Percentiles rank a stretch among this genome's conserved stretches.
These are phyloP conservation scores for Gila orcuttii DNA, from an alignment of 2,113 vertebrate genomes.

Conservation along the genomic window DNA sequence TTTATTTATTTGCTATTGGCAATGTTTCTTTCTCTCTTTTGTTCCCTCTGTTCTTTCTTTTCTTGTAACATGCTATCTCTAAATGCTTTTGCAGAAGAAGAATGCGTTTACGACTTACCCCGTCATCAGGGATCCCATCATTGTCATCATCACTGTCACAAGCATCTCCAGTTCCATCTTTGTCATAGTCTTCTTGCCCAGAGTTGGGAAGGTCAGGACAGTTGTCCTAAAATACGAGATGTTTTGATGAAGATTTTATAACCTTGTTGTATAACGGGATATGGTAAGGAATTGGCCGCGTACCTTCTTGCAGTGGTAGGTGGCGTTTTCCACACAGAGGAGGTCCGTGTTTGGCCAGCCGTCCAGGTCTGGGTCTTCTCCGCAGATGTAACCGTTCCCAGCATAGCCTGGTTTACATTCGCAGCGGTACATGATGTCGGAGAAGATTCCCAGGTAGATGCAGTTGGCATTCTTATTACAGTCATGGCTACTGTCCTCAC, in stretches of 20 bases:
- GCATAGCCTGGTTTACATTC: conserved; percentile 97
- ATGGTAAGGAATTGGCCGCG: conserved; percentile 44
- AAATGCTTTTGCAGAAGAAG: conserved; percentile 55
- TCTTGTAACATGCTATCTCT: neutral
- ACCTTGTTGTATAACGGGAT: neutral
- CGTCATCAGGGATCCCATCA: conserved; percentile 91
- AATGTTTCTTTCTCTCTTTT: conserved; percentile 53
- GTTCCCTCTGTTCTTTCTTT: neutral
- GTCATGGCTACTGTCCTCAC: conserved; percentile 89
- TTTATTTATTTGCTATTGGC: conserved; percentile 58
- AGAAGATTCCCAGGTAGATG: conserved; percentile 93
- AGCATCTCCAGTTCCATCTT: conserved; percentile 94
- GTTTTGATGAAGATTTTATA: conserved; percentile 40
- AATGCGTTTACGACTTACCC: conserved; percentile 79
- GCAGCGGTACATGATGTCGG: conserved; percentile 95
- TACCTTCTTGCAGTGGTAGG: conserved; percentile 99
- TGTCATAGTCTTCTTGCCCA: conserved; percentile 98
- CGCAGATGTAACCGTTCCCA: conserved; percentile 93
- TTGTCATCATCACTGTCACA: conserved; percentile 96
- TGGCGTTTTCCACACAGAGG: conserved; percentile 91
- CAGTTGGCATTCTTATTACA: conserved; percentile 97
- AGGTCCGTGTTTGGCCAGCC: conserved; percentile 95
- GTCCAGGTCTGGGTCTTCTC: conserved; percentile 93
- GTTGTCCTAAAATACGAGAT: conserved; percentile 84
- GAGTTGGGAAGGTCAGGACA: conserved; percentile 97